These are phyloP conservation scores for Danio albolineatus DNA, from an alignment of 2,797 vertebrate species.

Conservation along the genomic window DNA sequence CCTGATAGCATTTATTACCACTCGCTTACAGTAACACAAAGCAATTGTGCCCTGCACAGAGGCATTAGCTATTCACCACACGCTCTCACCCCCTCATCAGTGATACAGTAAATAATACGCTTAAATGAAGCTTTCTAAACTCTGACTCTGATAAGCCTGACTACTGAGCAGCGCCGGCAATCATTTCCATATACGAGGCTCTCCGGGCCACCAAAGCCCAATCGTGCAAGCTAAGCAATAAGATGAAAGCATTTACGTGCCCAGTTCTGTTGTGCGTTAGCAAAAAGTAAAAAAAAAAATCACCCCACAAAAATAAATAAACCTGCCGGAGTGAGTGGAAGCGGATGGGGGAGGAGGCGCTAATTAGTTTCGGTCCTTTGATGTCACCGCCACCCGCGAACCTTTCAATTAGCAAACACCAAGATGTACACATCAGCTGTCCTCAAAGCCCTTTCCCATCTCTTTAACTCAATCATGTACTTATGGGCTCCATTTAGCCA, in stretches of 20 bases:
- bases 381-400: conserved; percentile 74
- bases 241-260: conserved; percentile 61
- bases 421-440: conserved; percentile 77
- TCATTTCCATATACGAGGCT: conserved; percentile 42
- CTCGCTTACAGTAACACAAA: conserved; percentile 14
- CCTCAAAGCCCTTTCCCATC: conserved; percentile 65
- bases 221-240: conserved; percentile 67
- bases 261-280: conserved; percentile 63
- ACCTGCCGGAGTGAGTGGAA: conserved; percentile 60
- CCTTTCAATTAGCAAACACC: conserved; percentile 79
- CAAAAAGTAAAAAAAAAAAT: conserved; percentile 72
- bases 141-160: conserved; percentile 44
- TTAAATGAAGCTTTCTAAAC: conserved; percentile 39
- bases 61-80: conserved; percentile 38
- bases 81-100: conserved; percentile 35
- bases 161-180: conserved; percentile 40
- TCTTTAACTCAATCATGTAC: conserved; percentile 73
- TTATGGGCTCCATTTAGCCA: conserved; percentile 72
- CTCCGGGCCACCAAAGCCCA: conserved; percentile 54
- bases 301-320: conserved; percentile 76
- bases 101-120: conserved; percentile 42
- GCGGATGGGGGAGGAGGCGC: conserved; percentile 63
- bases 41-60: conserved; percentile 37
- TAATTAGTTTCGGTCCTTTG: conserved; percentile 81
- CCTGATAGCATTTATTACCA: neutral